Evolutionary conservation across 2,113 vertebrate genomes (phyloP).

Genomic region (Enhydra lutris): DNA sequence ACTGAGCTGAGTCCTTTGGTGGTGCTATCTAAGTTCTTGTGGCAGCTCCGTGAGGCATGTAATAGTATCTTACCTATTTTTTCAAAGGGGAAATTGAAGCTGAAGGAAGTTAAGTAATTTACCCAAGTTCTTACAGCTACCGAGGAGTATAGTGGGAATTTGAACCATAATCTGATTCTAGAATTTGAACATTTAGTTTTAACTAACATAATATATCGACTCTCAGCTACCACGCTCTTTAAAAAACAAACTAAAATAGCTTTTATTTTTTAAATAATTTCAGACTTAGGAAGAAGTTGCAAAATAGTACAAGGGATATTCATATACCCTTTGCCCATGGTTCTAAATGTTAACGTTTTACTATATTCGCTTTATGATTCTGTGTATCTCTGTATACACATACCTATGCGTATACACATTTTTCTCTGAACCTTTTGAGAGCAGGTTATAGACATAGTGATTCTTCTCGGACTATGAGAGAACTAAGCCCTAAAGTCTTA

Average conservation of each 20-base stretch:
- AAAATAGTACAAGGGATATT: background rate
- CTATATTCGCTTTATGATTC: background rate
- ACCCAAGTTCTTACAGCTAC: background rate
- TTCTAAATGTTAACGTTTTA: background rate
- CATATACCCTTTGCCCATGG: background rate
- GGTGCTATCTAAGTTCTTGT: background rate
- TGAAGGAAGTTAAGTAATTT: background rate
- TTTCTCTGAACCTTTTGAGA: background rate
- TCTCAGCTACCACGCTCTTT: background rate
- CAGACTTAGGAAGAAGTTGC: background rate
- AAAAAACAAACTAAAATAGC: background rate
- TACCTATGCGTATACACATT: background rate
- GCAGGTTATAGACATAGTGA: background rate
- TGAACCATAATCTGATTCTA: constrained; percentile 7
- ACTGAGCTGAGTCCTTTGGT: background rate
- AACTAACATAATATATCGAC: background rate
- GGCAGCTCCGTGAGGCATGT: background rate
- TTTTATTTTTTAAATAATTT: constrained; percentile 21
- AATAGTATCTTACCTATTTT: background rate
- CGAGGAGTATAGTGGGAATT: background rate
- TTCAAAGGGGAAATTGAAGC: background rate
- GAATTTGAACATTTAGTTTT: background rate
- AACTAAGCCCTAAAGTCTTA: background rate
- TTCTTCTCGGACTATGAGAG: background rate
- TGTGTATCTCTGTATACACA: background rate